Base-by-base conservation (phyloP, 2,888 invertebrate genomes). In the Coelinius sp. region DNA sequence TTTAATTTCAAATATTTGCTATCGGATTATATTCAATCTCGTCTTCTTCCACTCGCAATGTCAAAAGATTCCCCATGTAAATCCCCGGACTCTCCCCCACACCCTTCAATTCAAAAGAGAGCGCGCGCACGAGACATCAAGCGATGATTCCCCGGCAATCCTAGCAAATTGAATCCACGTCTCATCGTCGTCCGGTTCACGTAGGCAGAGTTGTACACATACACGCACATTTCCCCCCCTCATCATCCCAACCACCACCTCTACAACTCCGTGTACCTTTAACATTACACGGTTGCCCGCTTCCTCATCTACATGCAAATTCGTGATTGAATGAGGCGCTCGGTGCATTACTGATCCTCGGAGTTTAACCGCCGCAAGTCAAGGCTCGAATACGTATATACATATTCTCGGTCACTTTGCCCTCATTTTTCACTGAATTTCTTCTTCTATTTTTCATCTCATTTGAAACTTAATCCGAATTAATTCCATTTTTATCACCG, bases 231-330 rank as follows among this genome's bases (percentile, higher is more conserved):
- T n/a, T 22, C 10, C 38, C 25, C 56, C 56, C 8, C 10, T 56
- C 25, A 25, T 14, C 27, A 25, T 56, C 56, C 56, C 56, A 49
- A 2, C 49, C 49, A 49, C 35, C 35, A 12, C 31, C n/a, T 2
- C 44, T 5, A n/a, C 46, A 14, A 24, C 63, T 24, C 14, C 41
- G 63, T 63, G 63, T 63, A 63, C 63, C 63, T 63, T 38, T 41
- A 63, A 63, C 31, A 68, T 68, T 68, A 68, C 62, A 68, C 68
- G 68, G 46, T 44, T 62, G 49, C 62, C 62, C 68, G 68, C 68
- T 64, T 68, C 56, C 74, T 74, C 74, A 75, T 77, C 74, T 77
- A 71, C 75, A 75, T 77, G 77, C 71, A 77, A 77, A 77, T 74
- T 77, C 64, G 56, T 73, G 72, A 77, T 77, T 74, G 75, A 77